A percentile compares a stretch with the other conserved stretches of the same genome.
phyloP scores from a whole-genome alignment of 2,113 vertebrate genomes.

The Cercocebus atys region DNA sequence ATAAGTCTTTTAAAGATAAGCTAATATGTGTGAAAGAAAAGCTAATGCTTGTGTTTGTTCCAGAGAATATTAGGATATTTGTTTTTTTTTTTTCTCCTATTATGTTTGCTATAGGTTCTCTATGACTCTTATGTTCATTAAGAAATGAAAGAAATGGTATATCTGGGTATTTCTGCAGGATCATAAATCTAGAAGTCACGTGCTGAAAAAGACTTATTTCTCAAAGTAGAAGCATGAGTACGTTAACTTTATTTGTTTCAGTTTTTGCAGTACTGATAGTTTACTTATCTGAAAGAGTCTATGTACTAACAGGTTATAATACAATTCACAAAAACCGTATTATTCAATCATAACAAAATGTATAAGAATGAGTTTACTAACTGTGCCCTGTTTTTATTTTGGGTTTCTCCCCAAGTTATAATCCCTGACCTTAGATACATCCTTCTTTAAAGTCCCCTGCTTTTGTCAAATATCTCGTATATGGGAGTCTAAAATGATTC shows the following conservation, averaged over 20 bases:
- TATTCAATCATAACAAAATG: background rate
- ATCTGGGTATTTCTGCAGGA: background rate
- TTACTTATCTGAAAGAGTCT: background rate
- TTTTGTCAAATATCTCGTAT: background rate
- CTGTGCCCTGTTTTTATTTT: background rate
- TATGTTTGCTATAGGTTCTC: slow-evolving; percentile 11
- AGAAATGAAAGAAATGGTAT: background rate
- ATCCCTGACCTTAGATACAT: background rate
- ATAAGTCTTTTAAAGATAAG: slow-evolving; percentile 15
- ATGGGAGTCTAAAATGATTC: background rate
- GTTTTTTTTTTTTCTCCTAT: background rate
- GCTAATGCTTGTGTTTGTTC: background rate
- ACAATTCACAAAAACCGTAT: background rate
- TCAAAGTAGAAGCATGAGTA: background rate
- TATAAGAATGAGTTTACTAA: background rate
- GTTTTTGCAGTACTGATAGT: background rate
- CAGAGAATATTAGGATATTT: background rate
- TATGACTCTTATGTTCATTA: slow-evolving; percentile 15
- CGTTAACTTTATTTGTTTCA: slow-evolving; percentile 5
- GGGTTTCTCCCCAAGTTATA: background rate
- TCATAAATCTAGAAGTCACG: background rate
- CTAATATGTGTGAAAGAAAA: background rate
- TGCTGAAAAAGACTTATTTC: background rate
- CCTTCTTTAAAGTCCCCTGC: background rate
- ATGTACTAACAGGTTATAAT: background rate